Base-by-base conservation (phyloP, 2,888 invertebrate genomes). In the Criorhina ranunculi region DNA sequence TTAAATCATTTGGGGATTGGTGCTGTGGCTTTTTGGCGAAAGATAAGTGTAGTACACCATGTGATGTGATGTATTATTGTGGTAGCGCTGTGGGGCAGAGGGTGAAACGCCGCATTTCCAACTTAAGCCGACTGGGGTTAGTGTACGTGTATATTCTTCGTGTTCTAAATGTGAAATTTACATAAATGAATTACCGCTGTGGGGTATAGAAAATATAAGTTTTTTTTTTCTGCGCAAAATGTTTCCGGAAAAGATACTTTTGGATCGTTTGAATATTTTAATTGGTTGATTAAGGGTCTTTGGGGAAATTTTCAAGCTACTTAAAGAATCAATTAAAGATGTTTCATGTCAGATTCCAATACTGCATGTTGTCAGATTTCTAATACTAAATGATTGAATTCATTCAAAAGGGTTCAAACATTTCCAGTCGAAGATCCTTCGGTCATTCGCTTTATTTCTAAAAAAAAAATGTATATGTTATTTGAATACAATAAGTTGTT, bases 1-100 rank as follows among this genome's bases (percentile, higher is more conserved):
- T 80, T 85, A 85, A 85, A 85, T 85, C 85, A 85, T 80, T 85
- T 76, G 80, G 64, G 85, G 80, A 85, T 85, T 85, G 75, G 79
- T 76, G 64, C 85, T 85, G 79, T 80, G 75, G 75, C 80, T 80
- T 85, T 85, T 85, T 70, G 85, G 29, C 80, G 64, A 80, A 76
- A 76, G 85, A 85, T 80, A 76, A 85, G 83, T 85, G 75, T 75
- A 70, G 44, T 70, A 60, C 49, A 73, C 69, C 59, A 75, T 80
- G 49, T 59, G 85, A 76, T 85, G 79, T 80, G 80, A 85, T 85
- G 76, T 76, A 85, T 80, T 85, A 79, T 76, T 80, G 66, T 44
- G 78, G 78, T 66, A 35, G 67, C n/a, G n/a, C 8, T 24, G 60
- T 40, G 40, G 33, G 42, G 40, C 7, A n/a, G 33, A 64, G 42